Evolutionary conservation across 2,113 vertebrate genomes (phyloP), one percentile per base, ranked within the genome.

Genomic region (Morone saxatilis): DNA sequence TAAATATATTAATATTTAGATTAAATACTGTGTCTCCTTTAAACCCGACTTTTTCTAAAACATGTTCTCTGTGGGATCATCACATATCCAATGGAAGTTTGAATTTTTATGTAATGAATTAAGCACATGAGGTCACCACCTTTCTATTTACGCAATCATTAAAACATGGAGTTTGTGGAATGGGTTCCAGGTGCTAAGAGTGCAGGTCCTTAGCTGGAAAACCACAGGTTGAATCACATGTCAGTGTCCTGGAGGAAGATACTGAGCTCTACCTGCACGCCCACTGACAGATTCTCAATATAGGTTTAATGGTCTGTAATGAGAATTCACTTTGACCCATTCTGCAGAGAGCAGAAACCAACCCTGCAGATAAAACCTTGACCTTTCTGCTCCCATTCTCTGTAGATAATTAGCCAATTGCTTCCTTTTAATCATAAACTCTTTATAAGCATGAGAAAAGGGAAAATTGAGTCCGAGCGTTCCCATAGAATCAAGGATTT

Each of bases 311-410:
- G 78, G 67, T n/a, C 60, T 72, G 47, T 86, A 89, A 75, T 84
- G 68, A 83, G 61, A 79, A 80, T 51, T 71, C 47, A 71, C 53
- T 53, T 76, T 85, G 50, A 81, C 76, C 71, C 76, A 16, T 51
- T 67, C 66, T 0, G 12, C 38, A 61, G 69, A 75, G 9, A 71
- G 57, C 17, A 76, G 60, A 78, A 78, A 72, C 22, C 20, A 65
- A 76, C 73, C 72, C 81, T 69, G 67, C 54, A 88, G 74, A 78
- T 85, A 72, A 61, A 90, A 81, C 71, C 77, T 65, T 93, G 90
- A 87, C 86, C 84, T 88, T 57, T 86, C 65, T 75, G 51, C 62
- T 80, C 45, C 41, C 51, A 47, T 62, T 13, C 65, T 77, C 41
- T 68, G 57, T 43, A 81, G 81, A 68, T 86, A 88, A 90, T 90